These are phyloP conservation scores for Salvelinus fontinalis DNA, from an alignment of 2,113 vertebrate species.

Conservation along the genomic window DNA sequence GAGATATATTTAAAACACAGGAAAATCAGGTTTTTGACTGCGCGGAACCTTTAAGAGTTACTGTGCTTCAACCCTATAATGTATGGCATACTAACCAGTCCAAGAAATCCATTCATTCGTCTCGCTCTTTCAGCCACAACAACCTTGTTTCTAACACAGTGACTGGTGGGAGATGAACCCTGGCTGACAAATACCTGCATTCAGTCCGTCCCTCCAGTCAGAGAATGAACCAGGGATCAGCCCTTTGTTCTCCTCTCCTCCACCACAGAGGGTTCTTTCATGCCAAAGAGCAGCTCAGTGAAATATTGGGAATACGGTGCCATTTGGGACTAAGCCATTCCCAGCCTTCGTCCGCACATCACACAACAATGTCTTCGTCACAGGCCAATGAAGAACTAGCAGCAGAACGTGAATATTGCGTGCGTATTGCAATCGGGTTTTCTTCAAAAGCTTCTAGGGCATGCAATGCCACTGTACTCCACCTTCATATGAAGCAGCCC, in stretches of 20 bases:
- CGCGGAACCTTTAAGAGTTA: too few species aligned
- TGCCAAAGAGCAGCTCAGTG: background rate
- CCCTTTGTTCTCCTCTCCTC: slow-evolving; percentile 13
- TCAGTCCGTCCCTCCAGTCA: background rate
- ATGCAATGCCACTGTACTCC: slow-evolving; percentile 15
- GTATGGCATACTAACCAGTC: too few species aligned
- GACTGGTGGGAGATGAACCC: background rate
- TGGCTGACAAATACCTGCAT: slow-evolving; percentile 11
- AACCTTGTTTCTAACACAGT: background rate
- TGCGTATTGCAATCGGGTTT: background rate
- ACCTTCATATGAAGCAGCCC: too few species aligned
- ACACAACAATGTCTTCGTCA: slow-evolving; percentile 26
- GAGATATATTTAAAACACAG: too few species aligned
- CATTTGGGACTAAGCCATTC: too few species aligned
- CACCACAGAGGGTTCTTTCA: slow-evolving; percentile 30
- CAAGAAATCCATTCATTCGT: background rate
- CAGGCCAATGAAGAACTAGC: background rate
- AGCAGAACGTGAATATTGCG: too few species aligned
- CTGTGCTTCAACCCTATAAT: too few species aligned
- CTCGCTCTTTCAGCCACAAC: too few species aligned
- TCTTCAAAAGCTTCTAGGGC: slow-evolving; percentile 26
- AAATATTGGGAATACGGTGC: background rate
- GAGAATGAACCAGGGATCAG: background rate
- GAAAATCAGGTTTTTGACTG: too few species aligned
- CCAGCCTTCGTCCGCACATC: slow-evolving; percentile 3